Conservation (phyloP, 2,113 vertebrate genomes). For the Pseudopodoces humilis region DNA sequence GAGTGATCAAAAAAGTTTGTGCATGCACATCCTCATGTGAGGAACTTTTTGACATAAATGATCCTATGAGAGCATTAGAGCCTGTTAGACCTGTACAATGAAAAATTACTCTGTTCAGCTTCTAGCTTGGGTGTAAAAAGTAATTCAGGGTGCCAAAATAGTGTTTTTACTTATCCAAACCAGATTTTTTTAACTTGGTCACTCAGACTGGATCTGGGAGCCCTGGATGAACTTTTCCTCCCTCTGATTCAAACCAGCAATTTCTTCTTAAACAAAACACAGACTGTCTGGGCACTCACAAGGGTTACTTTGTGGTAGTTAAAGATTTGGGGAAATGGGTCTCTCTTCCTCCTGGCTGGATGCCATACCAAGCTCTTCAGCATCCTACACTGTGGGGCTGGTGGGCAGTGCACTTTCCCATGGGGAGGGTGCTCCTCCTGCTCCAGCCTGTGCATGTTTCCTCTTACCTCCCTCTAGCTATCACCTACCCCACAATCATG, state of each 20-base stretch:
- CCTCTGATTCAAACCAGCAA: slow-evolving; percentile 22
- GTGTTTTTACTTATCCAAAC: slow-evolving; percentile 11
- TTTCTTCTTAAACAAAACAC: slow-evolving; percentile 34
- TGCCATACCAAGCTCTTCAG: background rate
- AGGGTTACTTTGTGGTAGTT: slow-evolving; percentile 32
- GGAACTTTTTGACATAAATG: background rate
- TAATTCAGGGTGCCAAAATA: slow-evolving; percentile 10
- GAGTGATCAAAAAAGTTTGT: background rate
- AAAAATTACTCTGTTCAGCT: slow-evolving; percentile 20
- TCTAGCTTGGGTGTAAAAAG: slow-evolving; percentile 54
- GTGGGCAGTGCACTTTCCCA: background rate
- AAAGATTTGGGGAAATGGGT: slow-evolving; percentile 36
- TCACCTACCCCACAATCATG: accelerated
- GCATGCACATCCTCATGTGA: accelerated
- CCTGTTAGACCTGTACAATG: background rate
- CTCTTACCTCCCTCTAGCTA: slow-evolving; percentile 3
- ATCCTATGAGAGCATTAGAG: background rate
- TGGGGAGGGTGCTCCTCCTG: background rate
- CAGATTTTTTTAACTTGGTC: slow-evolving; percentile 14
- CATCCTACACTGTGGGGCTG: background rate
- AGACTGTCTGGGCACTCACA: slow-evolving; percentile 10
- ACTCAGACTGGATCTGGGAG: background rate
- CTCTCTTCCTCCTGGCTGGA: background rate
- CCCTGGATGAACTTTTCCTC: slow-evolving; percentile 44
- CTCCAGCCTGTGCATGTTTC: background rate